These are phyloP conservation scores for Apodemus speciosus DNA, from an alignment of 2,113 vertebrate genomes.

Conservation along the genomic window DNA sequence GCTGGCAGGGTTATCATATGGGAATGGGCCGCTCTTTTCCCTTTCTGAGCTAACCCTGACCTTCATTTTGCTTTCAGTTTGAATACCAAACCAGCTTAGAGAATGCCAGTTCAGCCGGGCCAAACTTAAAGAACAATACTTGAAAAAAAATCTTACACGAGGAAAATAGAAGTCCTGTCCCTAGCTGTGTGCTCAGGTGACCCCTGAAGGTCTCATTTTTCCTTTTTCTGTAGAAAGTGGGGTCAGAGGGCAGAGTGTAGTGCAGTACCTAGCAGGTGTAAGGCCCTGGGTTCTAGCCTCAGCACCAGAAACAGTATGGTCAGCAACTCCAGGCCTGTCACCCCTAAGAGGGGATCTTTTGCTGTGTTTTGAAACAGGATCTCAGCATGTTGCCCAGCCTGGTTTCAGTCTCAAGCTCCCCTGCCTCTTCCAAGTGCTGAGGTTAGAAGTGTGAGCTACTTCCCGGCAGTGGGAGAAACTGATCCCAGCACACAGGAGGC, in stretches of 20 bases:
- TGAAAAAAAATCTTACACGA: not conserved
- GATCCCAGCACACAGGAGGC: not conserved
- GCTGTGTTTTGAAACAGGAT: not conserved
- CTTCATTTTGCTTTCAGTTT: not conserved
- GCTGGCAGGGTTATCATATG: not conserved
- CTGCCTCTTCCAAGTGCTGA: not conserved
- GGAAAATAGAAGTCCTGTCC: not conserved
- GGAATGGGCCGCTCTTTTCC: not conserved
- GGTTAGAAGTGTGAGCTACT: not conserved
- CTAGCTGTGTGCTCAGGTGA: not conserved
- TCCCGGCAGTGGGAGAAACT: not conserved
- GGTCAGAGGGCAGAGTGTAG: not conserved
- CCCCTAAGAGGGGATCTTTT: not conserved
- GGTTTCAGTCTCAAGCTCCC: not conserved
- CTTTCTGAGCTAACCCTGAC: not conserved
- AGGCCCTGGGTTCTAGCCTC: not conserved
- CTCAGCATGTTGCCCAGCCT: not conserved
- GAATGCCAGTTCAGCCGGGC: not conserved
- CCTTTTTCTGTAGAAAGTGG: not conserved
- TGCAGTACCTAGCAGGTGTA: not conserved
- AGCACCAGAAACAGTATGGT: not conserved
- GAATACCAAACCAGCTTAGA: constrained; percentile 25
- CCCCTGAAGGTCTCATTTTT: not conserved
- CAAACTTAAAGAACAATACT: not conserved
- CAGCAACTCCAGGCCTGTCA: not conserved